These are phyloP conservation scores for Hippoglossus hippoglossus DNA, from an alignment of 2,797 vertebrate species.

Conservation along the genomic window DNA sequence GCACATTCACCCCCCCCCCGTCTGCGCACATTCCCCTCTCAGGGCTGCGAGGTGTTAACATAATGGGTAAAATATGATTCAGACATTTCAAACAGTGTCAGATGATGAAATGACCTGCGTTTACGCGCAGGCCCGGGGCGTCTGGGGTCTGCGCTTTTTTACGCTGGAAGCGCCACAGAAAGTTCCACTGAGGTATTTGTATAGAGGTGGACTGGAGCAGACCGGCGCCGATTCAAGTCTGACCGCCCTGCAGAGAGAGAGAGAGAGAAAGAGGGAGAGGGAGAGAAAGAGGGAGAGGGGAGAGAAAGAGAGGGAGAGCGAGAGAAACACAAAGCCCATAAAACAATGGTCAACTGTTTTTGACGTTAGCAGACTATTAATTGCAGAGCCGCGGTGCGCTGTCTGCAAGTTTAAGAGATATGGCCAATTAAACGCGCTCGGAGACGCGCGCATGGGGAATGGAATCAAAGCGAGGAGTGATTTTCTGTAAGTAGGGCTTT, in stretches of 20 bases:
- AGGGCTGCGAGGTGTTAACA: constrained; percentile 77
- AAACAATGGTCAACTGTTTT: constrained; percentile 84
- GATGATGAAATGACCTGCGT: constrained; percentile 67
- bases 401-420: constrained; percentile 75
- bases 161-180: constrained; percentile 75
- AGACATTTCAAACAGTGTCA: constrained; percentile 82
- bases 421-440: constrained; percentile 73
- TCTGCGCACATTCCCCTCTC: constrained; percentile 47
- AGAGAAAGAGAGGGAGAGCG: not conserved
- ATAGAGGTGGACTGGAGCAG: constrained; percentile 81
- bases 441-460: constrained; percentile 58
- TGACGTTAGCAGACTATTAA: constrained; percentile 84
- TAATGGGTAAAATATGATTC: constrained; percentile 83
- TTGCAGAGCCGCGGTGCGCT: constrained; percentile 73
- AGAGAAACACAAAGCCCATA: constrained; percentile 71
- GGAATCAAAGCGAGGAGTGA: constrained; percentile 66
- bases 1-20: constrained; percentile 39
- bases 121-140: constrained; percentile 56
- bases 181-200: constrained; percentile 83
- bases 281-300: constrained; percentile 11
- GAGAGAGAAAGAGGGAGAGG: not conserved
- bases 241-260: constrained; percentile 63
- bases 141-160: constrained; percentile 69
- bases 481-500: constrained; percentile 49
- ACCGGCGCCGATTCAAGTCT: constrained; percentile 82